These are phyloP conservation scores for Andrena marginata DNA, from an alignment of 2,888 invertebrate genomes.

Conservation along the genomic window DNA sequence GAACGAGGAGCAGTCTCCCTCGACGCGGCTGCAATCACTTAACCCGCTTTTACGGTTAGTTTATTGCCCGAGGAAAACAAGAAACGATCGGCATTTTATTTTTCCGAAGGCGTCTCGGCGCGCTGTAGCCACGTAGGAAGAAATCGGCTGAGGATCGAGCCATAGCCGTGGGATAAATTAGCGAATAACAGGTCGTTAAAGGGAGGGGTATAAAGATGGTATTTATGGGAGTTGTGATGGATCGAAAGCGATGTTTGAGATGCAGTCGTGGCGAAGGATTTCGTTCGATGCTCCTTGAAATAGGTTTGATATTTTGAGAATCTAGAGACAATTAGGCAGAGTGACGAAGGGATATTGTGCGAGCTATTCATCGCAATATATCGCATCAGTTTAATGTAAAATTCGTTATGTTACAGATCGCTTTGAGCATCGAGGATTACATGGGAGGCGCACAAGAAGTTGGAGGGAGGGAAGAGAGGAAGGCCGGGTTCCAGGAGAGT, in stretches of 20 bases:
- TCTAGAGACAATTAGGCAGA: not conserved
- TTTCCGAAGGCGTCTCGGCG: constrained; percentile 3
- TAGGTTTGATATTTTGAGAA: not conserved
- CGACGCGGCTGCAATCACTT: constrained; percentile 75
- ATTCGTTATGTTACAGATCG: no score
- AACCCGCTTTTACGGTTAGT: constrained; percentile 79
- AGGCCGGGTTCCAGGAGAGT: no score
- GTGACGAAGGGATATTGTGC: not conserved
- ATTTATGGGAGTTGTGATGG: not conserved
- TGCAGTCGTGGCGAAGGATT: not conserved
- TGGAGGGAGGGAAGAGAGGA: no score
- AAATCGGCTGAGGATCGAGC: constrained; percentile 29
- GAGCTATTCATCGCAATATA: no score
- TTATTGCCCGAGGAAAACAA: constrained; percentile 72
- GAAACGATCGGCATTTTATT: constrained; percentile 53
- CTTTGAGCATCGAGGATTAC: no score
- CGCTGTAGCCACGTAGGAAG: not conserved
- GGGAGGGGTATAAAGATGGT: not conserved
- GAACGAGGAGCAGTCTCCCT: constrained; percentile 56
- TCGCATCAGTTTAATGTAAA: no score
- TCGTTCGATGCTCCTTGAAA: not conserved
- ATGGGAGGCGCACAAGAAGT: no score
- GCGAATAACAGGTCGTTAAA: not conserved
- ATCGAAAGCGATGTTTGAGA: not conserved
- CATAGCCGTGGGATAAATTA: constrained; percentile 35